Conservation (phyloP, 1,140 invertebrate species). For the Lineus longissimus region DNA sequence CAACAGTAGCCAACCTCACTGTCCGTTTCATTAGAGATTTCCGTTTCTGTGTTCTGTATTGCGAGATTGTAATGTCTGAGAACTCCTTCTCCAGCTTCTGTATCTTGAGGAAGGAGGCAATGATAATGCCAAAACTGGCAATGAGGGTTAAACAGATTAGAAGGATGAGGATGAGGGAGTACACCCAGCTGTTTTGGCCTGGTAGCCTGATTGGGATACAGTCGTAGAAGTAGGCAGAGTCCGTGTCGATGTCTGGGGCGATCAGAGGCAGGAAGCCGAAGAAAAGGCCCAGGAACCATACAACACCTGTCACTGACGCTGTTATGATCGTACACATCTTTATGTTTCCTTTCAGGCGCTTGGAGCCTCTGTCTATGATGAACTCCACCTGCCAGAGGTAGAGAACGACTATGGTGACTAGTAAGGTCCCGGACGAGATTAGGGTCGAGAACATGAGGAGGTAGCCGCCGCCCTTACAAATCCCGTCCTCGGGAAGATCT, state of each 20-base stretch:
- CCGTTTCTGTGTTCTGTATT: too few relatives aligned
- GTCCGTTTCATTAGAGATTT: too few relatives aligned
- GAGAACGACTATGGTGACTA: not conserved
- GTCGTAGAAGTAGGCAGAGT: not conserved
- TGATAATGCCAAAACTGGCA: too few relatives aligned
- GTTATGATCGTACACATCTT: not conserved
- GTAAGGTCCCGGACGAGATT: not conserved
- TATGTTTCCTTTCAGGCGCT: too few relatives aligned
- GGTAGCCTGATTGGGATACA: slow-evolving; percentile 2
- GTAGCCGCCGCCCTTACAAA: not conserved
- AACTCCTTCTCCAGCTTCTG: too few relatives aligned
- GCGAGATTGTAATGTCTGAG: too few relatives aligned
- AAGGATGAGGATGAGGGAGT: not conserved
- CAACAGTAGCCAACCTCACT: too few relatives aligned
- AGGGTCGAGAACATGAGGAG: not conserved
- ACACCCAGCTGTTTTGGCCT: not conserved
- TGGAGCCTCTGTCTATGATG: not conserved
- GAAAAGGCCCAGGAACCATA: not conserved
- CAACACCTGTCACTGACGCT: not conserved
- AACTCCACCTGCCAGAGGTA: not conserved
- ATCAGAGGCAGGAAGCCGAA: not conserved
- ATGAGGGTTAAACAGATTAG: too few relatives aligned
- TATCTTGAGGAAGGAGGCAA: too few relatives aligned
- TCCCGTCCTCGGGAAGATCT: not conserved
- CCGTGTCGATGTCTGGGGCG: not conserved